Percentiles rank a stretch among this genome's conserved stretches.
Evolutionary conservation across 2,888 invertebrate genomes (phyloP).

Genomic region (Drosophila nr. perissopoda): DNA sequence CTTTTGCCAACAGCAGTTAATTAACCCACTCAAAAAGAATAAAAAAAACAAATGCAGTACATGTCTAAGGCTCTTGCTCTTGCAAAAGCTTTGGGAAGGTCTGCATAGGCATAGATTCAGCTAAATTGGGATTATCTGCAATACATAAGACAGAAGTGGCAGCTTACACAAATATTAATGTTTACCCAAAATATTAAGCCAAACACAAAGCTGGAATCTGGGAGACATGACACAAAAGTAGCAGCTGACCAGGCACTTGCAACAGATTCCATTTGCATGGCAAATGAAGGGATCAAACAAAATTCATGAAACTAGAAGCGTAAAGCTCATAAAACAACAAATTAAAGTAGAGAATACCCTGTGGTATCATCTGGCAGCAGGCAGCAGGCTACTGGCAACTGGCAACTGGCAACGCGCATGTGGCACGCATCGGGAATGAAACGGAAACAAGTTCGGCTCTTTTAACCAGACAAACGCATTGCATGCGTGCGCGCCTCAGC

Average conservation of each 20-base stretch:
- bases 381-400: slow-evolving; percentile 4
- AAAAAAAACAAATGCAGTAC: neutral
- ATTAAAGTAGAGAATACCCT: neutral
- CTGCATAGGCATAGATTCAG: neutral
- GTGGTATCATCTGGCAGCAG: neutral
- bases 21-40: neutral
- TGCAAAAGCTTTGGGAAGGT: neutral
- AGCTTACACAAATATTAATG: neutral
- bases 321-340: neutral
- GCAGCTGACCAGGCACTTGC: neutral
- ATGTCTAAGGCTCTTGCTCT: neutral
- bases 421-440: slow-evolving; percentile 20
- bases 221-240: neutral
- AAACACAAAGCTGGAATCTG: neutral
- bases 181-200: neutral
- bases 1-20: no score
- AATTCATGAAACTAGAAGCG: neutral
- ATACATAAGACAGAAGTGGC: neutral
- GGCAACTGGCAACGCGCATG: neutral
- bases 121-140: neutral
- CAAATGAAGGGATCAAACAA: neutral
- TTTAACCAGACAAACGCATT: slow-evolving; percentile 18
- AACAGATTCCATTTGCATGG: neutral
- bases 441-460: slow-evolving; percentile 14
- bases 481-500: slow-evolving; percentile 25